Base-by-base conservation (phyloP, 2,888 invertebrate species). In the Cheilosia urbana region DNA sequence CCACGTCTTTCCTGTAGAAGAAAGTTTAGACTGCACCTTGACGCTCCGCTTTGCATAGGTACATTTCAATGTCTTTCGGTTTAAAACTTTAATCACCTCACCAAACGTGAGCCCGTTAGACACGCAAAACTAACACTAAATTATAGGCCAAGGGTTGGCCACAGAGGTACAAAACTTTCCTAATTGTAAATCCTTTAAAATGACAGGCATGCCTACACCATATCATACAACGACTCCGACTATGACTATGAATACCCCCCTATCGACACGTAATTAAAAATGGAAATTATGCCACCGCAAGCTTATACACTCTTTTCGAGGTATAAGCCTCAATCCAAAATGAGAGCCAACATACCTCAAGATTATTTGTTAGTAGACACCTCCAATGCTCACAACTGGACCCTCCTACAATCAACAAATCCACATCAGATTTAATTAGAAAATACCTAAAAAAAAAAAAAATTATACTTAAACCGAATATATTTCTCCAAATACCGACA, bases 401-500 rank as follows among this genome's bases (percentile, higher is more conserved):
- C 40, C 79, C 79, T 72, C 79, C 79, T 79, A 79, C 79, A 79
- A 66, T 79, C 78, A 57, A 62, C 58, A 60, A 51, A 72, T 51
- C 51, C 78, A 63, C 60, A 68, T 62, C 76, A 49, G 49, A 76
- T 37, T 66, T 71, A 55, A 81, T 76, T 85, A 71, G 34, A 73
- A 73, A 42, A n/a, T 21, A 47, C 27, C 17, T n/a, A 37, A 21
- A 65, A 57, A 55, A 13, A 62, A 30, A 40, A 58, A 27, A n/a
- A n/a, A n/a, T n/a, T n/a, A 21, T 72, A 77, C 21, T 51, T 49
- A 62, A 66, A 62, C 45, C 65, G 37, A 71, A 66, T 75, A 71
- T 66, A 53, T 66, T 66, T 72, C 11, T 51, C 24, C 72, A 75
- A 80, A 79, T 63, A 55, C 85, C 85, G 85, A 85, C 85, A 85